These are phyloP conservation scores for Madoqua kirkii DNA, from an alignment of 2,113 vertebrate genomes.

Conservation along the genomic window DNA sequence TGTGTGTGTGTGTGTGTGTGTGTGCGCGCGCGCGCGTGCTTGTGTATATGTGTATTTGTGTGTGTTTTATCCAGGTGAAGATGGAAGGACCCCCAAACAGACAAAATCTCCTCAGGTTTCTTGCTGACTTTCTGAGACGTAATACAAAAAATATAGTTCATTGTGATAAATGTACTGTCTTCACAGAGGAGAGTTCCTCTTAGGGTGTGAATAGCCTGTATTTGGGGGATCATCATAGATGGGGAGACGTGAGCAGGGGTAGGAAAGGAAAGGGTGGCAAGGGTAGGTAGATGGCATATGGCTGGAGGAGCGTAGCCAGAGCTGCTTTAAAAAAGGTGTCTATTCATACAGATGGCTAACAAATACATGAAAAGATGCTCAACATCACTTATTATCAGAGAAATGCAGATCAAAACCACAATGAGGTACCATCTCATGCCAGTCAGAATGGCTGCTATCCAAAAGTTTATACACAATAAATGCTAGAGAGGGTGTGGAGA, in stretches of 20 bases:
- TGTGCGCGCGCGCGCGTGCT: fast-evolving
- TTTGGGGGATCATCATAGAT: neutral
- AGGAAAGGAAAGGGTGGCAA: neutral
- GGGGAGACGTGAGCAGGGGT: neutral
- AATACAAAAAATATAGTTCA: neutral
- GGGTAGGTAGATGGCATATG: neutral
- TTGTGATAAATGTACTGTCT: neutral
- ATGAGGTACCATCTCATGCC: neutral
- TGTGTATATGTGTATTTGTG: neutral
- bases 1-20: neutral
- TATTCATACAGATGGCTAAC: neutral
- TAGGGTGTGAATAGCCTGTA: neutral
- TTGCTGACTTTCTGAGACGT: neutral
- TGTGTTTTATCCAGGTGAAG: neutral
- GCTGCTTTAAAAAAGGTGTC: neutral
- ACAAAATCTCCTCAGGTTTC: neutral
- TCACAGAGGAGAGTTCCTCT: neutral
- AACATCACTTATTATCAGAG: neutral
- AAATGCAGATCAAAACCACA: neutral
- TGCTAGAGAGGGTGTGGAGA: neutral
- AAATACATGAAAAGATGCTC: neutral
- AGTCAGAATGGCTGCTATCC: neutral
- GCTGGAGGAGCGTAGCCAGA: neutral
- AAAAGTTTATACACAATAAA: neutral
- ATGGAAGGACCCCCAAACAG: neutral